phyloP scores from a whole-genome alignment of 2,888 invertebrate species.

The Pachliopta kotzebuea region DNA sequence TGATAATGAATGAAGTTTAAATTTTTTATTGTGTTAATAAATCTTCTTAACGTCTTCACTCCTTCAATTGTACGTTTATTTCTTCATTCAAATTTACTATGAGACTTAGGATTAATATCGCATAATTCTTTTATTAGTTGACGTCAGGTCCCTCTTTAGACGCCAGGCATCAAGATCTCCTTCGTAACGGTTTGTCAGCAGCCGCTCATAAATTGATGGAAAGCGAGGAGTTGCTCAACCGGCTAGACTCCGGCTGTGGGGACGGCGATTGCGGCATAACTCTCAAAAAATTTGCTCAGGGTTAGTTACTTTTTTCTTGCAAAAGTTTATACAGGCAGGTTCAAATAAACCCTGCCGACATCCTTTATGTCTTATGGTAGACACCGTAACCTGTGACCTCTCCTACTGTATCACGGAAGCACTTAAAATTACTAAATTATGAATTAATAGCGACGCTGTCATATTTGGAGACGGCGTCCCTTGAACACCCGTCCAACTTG shows the following conservation, averaged over 20 bases:
- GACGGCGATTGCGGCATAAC: slow-evolving; percentile 89
- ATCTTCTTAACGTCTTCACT: too few species aligned
- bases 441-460: slow-evolving; percentile 49
- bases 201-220: slow-evolving; percentile 79
- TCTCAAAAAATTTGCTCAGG: slow-evolving; percentile 81
- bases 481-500: slow-evolving; percentile 63
- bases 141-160: slow-evolving; percentile 52
- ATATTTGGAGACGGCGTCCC: slow-evolving; percentile 50
- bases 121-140: slow-evolving; percentile 38
- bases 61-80: too few species aligned
- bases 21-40: too few species aligned
- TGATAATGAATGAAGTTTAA: too few species aligned
- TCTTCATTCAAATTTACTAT: too few species aligned
- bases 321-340: too few species aligned
- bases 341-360: too few species aligned
- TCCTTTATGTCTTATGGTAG: too few species aligned
- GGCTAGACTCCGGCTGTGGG: slow-evolving; percentile 85
- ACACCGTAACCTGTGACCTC: too few species aligned
- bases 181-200: slow-evolving; percentile 58
- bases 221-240: slow-evolving; percentile 82
- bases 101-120: too few species aligned
- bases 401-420: too few species aligned
- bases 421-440: neutral
- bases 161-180: slow-evolving; percentile 45
- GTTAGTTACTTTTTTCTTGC: slow-evolving; percentile 42